These are phyloP conservation scores for Lycaena phlaeas DNA, from an alignment of 2,888 invertebrate species.

Conservation along the genomic window DNA sequence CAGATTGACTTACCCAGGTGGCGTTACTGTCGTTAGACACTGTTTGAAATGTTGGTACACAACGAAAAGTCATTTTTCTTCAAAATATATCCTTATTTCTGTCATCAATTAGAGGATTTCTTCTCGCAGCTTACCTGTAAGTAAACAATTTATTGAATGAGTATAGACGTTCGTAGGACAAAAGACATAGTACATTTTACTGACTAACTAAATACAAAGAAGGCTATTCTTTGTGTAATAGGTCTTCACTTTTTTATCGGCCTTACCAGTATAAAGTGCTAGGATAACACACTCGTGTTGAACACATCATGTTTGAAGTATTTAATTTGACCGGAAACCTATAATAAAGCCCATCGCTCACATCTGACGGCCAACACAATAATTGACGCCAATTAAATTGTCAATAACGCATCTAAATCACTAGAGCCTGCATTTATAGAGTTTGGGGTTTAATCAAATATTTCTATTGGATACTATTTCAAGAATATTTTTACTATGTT, in stretches of 20 bases:
- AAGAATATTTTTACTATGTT: not conserved
- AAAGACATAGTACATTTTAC: not conserved
- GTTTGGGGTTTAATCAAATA: constrained; percentile 6
- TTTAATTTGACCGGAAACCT: constrained; percentile 2
- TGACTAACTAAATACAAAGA: too few species aligned
- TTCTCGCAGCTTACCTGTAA: constrained; percentile 79
- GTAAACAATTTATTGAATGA: constrained; percentile 51
- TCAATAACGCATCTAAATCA: constrained; percentile 11
- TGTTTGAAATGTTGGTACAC: constrained; percentile 78
- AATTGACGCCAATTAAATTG: constrained; percentile 16
- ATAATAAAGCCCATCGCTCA: constrained; percentile 6
- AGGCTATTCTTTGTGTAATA: too few species aligned
- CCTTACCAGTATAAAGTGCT: constrained; percentile 1
- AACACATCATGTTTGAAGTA: constrained; percentile 4
- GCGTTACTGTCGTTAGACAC: constrained; percentile 76
- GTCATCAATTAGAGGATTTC: constrained; percentile 34
- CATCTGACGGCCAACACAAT: constrained; percentile 8
- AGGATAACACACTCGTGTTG: not conserved
- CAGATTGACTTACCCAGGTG: constrained; percentile 74
- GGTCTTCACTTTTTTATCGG: too few species aligned
- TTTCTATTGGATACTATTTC: not conserved
- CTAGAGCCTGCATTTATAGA: constrained; percentile 9
- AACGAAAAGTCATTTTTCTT: constrained; percentile 77
- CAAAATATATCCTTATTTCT: constrained; percentile 32
- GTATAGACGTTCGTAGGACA: too few species aligned